Base-by-base conservation (phyloP, 2,797 vertebrate genomes). In the Dermochelys coriacea region DNA sequence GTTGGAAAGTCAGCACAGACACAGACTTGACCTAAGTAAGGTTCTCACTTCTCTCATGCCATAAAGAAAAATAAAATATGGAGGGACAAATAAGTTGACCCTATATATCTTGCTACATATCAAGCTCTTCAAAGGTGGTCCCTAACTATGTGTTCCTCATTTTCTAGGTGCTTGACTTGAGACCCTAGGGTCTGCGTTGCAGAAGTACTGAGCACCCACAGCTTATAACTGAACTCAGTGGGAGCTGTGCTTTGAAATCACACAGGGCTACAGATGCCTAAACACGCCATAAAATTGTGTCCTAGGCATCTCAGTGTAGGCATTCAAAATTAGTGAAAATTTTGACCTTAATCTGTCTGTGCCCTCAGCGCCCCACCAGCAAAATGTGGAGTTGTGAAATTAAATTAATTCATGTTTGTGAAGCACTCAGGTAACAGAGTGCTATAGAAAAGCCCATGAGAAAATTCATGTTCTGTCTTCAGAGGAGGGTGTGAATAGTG, bases 191-290 rank as follows among this genome's bases (percentile, higher is more conserved):
- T 50, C n/a, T 84, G 55, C 71, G 1, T 0, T 84, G 54, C n/a
- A 84, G 4, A 80, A 23, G 6, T 52, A 21, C 47, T 84, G 45
- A 82, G 74, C 49, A 31, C 15, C 89, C 80, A 90, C 80, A 90
- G 87, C 85, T n/a, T 15, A 91, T 90, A 95, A 95, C 85, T 94
- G 87, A 95, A 59, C 80, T 91, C 92, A 88, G 4, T 80, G 79
- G 88, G 89, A 95, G 93, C 82, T 95, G 41, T 55, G 77, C 91
- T 95, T 87, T 25, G 91, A 91, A 68, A 80, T 93, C 50, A 74
- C 55, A 91, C 93, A 93, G 95, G 79, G 54, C 19, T 84, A 27
- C 92, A 94, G 93, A 94, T 91, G 91, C 80, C 85, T 91, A 90
- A 95, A 90, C 41, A 88, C 52, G 85, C 80, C 51, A 71, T 89